Conservation (phyloP, 1,140 invertebrate species). For the Papilio xuthus region DNA sequence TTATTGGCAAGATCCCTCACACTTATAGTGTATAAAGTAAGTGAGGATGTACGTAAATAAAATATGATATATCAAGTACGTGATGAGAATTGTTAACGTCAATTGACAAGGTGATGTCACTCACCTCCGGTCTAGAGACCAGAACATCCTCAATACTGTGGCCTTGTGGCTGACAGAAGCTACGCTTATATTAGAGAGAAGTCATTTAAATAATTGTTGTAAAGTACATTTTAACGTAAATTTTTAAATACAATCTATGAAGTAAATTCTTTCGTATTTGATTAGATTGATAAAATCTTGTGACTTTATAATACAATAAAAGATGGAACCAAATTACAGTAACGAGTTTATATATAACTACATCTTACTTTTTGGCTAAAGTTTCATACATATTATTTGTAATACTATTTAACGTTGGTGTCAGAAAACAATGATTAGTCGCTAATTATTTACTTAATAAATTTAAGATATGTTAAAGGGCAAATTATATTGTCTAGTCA, state of each 20-base stretch:
- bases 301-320: too few relatives aligned
- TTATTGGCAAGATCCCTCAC: too few relatives aligned
- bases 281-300: neutral
- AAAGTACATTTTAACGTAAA: neutral
- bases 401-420: too few relatives aligned
- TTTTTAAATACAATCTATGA: neutral
- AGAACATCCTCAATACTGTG: constrained; percentile 14
- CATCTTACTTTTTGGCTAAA: too few relatives aligned
- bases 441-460: neutral
- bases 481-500: neutral
- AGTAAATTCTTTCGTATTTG: neutral
- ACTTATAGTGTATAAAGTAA: neutral
- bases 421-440: too few relatives aligned
- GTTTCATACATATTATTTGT: too few relatives aligned
- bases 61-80: constrained; percentile 1
- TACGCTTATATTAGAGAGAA: neutral
- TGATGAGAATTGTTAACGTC: constrained; percentile 1
- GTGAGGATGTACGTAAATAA: neutral
- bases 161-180: neutral
- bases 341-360: too few relatives aligned
- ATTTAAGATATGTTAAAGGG: neutral
- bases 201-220: neutral
- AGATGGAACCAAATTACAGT: too few relatives aligned
- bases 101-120: constrained; percentile 1
- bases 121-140: constrained; percentile 15